Base-by-base conservation (phyloP, 2,113 vertebrate genomes). In the Cacatua alba region DNA sequence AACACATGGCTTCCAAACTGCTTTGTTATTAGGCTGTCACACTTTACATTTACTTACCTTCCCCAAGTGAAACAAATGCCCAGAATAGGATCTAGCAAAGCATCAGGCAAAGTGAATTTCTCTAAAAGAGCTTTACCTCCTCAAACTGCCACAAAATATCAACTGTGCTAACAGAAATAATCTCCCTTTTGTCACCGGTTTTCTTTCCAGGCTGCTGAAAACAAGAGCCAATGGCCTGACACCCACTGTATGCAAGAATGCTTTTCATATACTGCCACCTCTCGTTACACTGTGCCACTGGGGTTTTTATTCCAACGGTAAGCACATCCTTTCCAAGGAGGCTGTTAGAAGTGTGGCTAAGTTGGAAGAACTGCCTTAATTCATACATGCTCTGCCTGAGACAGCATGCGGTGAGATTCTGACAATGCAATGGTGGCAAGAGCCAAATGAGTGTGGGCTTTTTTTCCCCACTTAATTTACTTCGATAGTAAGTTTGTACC, bases 241-340 rank as follows among this genome's bases (percentile, higher is more conserved):
- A 6, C 4, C 24, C 44, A 17, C 1, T 2, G 26, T 11, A 39
- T 2, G 20, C 44, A 33, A 11, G 29, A 90, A 76, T 43, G 44
- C 48, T 93, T 81, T 88, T 92, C 85, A 57, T 25, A 43, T 46
- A 86, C 96, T 96, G 96, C 97, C 96, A 94, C 62, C 96, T 97
- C 72, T 77, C 12, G 88, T 91, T 46, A 35, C 24, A 17, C 48
- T 37, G 23, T 19, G 24, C 43, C 4, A 2, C 59, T 43, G 2
- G 6, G 12, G 23, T 5, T 78, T 70, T 69, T 64, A 35, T 26
- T 81, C 67, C 44, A 86, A 59, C 49, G 76, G 33, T 31, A 37
- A 63, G 37, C 9, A 28, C 3, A 14, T 13, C 31, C 52, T 18
- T 41, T 23, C 15, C 46, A 79, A 81, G 60, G 51, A 48, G 6